Evolutionary conservation across 23 tunicate genomes (phyloP), one percentile per base, ranked within the genome.

Genomic region (Styela clava): DNA sequence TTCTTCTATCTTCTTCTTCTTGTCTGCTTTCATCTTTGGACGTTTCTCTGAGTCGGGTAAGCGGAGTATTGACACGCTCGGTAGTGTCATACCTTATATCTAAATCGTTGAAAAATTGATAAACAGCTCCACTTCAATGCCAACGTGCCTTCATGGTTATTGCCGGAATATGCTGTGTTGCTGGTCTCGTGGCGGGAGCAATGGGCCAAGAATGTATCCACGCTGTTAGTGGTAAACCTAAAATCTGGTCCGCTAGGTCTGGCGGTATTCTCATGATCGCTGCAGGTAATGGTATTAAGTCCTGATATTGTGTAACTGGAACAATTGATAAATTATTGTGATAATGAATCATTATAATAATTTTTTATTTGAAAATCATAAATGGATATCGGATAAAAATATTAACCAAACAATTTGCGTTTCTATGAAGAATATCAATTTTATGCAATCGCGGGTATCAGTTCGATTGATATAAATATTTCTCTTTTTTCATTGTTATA

Each of bases 111-210:
- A 72, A 44, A 72, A 72, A 31, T 34, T 34, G 52, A 16, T 27
- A 33, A 44, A 69, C 86, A 93, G 98, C 89, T 30, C 34, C 68
- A 0, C 88, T 93, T 30, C 86, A 85, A 74, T 86, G 70, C 32
- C 98, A 88, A 62, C 76, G 98, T 23, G 93, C 89, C 25, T 84
- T 93, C 88, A 93, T 93, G 98, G 83, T 83, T 29, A 52, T 93
- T 24, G 89, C 98, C 36, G 78, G 89, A n/a, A 74, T 88, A 79
- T 51, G 61, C 19, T 78, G 89, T 2, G 89, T 86, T 24, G 70
- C 72, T 28, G 93, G 87, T 2, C 28, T 93, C 26, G 62, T 87
- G 0, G 86, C 89, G 19, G 93, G 90, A 22, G 73, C 91, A 2
- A 16, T 93, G 37, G 89, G 98, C 21, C 79, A 82, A 31, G 74